These are phyloP conservation scores for Nesoenas mayeri DNA, from an alignment of 2,113 vertebrate genomes.

Conservation along the genomic window DNA sequence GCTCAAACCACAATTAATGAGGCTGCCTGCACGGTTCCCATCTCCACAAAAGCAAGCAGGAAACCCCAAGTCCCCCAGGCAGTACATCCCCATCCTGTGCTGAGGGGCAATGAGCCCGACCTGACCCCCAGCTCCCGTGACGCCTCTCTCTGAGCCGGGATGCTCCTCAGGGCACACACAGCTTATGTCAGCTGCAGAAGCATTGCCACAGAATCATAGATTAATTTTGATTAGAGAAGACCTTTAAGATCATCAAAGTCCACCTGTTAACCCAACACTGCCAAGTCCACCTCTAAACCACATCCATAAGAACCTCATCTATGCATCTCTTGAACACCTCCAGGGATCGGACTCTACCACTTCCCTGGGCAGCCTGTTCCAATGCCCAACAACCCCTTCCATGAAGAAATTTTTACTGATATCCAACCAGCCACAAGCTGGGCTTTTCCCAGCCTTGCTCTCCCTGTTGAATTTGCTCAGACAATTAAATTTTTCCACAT, in stretches of 20 bases:
- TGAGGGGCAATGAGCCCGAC: not conserved
- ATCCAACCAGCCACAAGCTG: not conserved
- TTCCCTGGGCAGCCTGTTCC: too few species aligned
- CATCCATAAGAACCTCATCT: too few species aligned
- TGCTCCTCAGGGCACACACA: not conserved
- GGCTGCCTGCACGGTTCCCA: not conserved
- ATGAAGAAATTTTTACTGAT: too few species aligned
- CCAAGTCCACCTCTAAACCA: too few species aligned
- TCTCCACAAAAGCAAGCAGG: not conserved
- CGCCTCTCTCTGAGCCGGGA: rapidly evolving
- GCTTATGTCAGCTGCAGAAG: not conserved
- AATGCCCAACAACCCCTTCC: too few species aligned
- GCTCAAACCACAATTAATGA: not conserved
- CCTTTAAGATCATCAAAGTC: too few species aligned
- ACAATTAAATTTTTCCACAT: not conserved
- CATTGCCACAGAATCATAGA: not conserved
- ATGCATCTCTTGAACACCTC: too few species aligned
- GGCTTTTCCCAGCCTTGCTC: not conserved
- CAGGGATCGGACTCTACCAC: too few species aligned
- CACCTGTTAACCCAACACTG: too few species aligned
- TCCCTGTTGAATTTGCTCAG: not conserved
- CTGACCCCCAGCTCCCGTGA: not conserved
- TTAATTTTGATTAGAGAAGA: too few species aligned
- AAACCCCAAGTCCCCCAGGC: not conserved
- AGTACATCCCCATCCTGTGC: not conserved